Evolutionary conservation across 2,797 vertebrate genomes (phyloP).

Genomic region (Taenioides sp.): DNA sequence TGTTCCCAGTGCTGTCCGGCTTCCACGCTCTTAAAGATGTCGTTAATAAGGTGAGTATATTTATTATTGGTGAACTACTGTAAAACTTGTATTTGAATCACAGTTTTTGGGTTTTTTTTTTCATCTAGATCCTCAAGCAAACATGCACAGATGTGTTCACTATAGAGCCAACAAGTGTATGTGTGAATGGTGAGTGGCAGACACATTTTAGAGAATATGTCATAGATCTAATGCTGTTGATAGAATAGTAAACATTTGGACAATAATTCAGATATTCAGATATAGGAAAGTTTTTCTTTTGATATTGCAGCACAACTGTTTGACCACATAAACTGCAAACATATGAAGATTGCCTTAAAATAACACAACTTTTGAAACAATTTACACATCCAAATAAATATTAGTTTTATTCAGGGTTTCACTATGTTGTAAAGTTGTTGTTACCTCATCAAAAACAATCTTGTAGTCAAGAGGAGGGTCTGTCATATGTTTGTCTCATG

Average conservation of each 20-base stretch:
- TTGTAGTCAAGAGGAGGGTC: neutral
- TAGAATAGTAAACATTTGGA: neutral
- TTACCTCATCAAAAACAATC: neutral
- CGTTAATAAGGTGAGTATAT: slow-evolving; percentile 87
- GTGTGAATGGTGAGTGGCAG: slow-evolving; percentile 85
- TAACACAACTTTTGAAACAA: no score
- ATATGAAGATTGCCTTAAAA: no score
- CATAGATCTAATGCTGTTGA: neutral
- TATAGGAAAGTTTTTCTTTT: no score
- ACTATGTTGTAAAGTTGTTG: neutral
- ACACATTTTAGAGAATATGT: neutral
- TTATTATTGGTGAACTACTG: neutral
- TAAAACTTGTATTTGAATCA: neutral
- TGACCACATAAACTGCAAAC: no score
- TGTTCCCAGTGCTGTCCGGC: slow-evolving; percentile 93
- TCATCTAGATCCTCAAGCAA: slow-evolving; percentile 84
- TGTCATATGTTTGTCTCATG: no score
- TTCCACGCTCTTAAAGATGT: slow-evolving; percentile 94
- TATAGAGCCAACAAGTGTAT: slow-evolving; percentile 88
- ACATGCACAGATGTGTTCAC: slow-evolving; percentile 87
- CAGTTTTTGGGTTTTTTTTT: slow-evolving; percentile 14
- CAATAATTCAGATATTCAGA: no score
- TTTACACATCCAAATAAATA: no score
- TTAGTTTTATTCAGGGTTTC: no score
- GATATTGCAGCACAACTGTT: no score